A percentile compares a stretch with the other conserved stretches of the same genome.
Evolutionary conservation across 2,888 invertebrate species (phyloP).

Genomic region (Spilarctia lutea): DNA sequence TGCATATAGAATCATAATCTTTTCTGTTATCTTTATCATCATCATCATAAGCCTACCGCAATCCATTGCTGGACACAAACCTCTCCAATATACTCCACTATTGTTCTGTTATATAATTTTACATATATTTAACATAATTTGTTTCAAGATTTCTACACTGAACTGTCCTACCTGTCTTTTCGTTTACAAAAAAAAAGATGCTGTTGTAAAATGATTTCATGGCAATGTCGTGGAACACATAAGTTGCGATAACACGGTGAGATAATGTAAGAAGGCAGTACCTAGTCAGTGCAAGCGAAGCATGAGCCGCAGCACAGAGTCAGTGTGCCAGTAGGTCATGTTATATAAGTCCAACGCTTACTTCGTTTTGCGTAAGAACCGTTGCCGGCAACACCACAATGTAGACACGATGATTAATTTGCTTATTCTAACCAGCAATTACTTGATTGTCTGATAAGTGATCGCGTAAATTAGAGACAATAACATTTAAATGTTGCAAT

Average conservation of each 20-base stretch:
- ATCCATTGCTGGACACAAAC: no score
- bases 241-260: slow-evolving; percentile 52
- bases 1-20: no score
- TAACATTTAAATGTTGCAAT: neutral
- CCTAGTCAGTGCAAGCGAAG: slow-evolving; percentile 59
- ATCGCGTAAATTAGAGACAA: neutral
- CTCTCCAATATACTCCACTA: no score
- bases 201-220: slow-evolving; percentile 9
- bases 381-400: slow-evolving; percentile 66
- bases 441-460: slow-evolving; percentile 28
- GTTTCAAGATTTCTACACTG: neutral
- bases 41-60: no score
- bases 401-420: slow-evolving; percentile 63
- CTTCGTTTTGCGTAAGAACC: slow-evolving; percentile 78
- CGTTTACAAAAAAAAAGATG: neutral
- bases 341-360: slow-evolving; percentile 78
- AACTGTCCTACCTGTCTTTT: no score
- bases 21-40: no score
- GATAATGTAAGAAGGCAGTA: slow-evolving; percentile 59
- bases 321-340: slow-evolving; percentile 80
- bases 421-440: slow-evolving; percentile 47
- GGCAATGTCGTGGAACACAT: slow-evolving; percentile 44
- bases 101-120: neutral
- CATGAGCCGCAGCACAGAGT: slow-evolving; percentile 69
- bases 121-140: neutral